Evolutionary conservation across 2,888 invertebrate species (phyloP).

Genomic region (Oxystoma pomonae): DNA sequence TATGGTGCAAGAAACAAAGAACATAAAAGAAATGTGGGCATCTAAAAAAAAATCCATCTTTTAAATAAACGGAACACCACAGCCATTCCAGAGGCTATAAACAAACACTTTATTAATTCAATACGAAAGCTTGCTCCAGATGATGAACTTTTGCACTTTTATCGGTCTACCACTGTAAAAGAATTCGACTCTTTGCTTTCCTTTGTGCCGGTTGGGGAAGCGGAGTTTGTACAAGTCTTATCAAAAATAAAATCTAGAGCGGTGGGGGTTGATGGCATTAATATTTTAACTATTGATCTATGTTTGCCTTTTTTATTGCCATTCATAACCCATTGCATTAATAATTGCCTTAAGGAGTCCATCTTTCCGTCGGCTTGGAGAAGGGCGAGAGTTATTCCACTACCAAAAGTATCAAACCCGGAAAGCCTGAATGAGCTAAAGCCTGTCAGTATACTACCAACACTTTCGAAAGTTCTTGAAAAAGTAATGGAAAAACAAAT

Average conservation of each 20-base stretch:
- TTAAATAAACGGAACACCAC: slow-evolving; percentile 4
- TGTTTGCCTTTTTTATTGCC: slow-evolving; percentile 9
- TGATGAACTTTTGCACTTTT: slow-evolving; percentile 1
- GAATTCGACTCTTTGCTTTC: background rate
- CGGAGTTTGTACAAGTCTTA: slow-evolving; percentile 1
- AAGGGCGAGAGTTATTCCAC: slow-evolving; percentile 26
- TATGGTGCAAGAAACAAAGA: background rate
- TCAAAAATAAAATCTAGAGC: slow-evolving; percentile 8
- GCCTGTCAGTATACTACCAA: slow-evolving; percentile 29
- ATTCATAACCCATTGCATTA: slow-evolving; percentile 14
- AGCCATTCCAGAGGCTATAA: slow-evolving; percentile 2
- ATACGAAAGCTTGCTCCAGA: background rate
- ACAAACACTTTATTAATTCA: slow-evolving; percentile 5
- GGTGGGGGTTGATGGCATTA: slow-evolving; percentile 10
- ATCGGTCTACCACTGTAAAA: background rate
- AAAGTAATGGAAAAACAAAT: slow-evolving; percentile 24
- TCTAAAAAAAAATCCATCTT: slow-evolving; percentile 3
- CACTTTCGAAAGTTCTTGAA: slow-evolving; percentile 27
- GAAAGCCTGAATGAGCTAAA: slow-evolving; percentile 24
- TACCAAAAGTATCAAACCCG: slow-evolving; percentile 27
- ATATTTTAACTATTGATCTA: slow-evolving; percentile 11
- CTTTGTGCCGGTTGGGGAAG: background rate
- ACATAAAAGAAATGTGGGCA: background rate
- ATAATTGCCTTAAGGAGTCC: slow-evolving; percentile 9
- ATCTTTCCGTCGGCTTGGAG: slow-evolving; percentile 30